Conservation (phyloP, 1,140 invertebrate genomes). For the Sitodiplosis mosellana region DNA sequence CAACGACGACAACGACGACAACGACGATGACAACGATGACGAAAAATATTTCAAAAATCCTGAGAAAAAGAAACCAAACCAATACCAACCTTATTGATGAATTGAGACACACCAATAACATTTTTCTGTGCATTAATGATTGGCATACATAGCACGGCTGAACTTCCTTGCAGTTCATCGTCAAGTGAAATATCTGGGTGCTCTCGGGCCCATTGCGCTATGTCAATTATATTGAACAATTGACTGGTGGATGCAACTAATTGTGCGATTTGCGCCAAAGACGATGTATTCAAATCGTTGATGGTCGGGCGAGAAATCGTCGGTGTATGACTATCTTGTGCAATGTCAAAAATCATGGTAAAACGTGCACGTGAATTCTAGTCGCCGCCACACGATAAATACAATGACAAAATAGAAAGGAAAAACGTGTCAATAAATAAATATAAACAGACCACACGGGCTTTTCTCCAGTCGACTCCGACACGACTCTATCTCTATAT, state of each 20-base stretch:
- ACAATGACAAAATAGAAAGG: not conserved
- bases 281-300: conserved; percentile 27
- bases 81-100: conserved; percentile 84
- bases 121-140: conserved; percentile 74
- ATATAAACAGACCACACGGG: no score
- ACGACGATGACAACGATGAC: no score
- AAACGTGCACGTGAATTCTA: conserved; percentile 37
- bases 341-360: conserved; percentile 63
- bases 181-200: conserved; percentile 27
- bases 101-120: conserved; percentile 81
- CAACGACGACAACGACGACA: no score
- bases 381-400: no score
- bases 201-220: conserved; percentile 43
- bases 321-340: conserved; percentile 27
- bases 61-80: no score
- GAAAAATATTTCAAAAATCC: no score
- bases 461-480: no score
- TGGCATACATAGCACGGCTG: conserved; percentile 74
- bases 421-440: no score
- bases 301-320: conserved; percentile 22
- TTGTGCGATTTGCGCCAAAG: conserved; percentile 52
- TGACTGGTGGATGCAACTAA: conserved; percentile 67
- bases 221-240: conserved; percentile 66
- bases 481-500: no score
- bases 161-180: conserved; percentile 40